These are phyloP conservation scores for Amphiprion clarkii DNA, from an alignment of 2,797 vertebrate genomes.

Conservation along the genomic window DNA sequence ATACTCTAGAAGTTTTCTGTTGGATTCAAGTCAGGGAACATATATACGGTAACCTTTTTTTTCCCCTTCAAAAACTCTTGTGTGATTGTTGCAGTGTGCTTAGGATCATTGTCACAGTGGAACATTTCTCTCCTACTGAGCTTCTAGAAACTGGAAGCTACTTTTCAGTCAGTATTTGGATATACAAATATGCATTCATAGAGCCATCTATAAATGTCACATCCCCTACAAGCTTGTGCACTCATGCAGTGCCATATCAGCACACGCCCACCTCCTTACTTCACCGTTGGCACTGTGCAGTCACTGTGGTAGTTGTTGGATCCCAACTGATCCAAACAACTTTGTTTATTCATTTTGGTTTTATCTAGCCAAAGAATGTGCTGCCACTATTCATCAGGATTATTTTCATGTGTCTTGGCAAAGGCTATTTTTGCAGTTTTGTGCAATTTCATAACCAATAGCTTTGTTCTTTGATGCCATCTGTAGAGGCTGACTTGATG, in stretches of 20 bases:
- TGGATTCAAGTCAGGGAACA: neutral
- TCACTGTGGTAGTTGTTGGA: conserved; percentile 7
- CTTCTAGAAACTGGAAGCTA: neutral
- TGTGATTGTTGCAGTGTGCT: neutral
- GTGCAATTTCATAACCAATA: neutral
- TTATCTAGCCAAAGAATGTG: conserved; percentile 6
- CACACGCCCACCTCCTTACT: conserved; percentile 20
- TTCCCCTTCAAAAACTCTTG: neutral
- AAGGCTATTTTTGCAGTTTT: neutral
- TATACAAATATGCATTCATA: conserved; percentile 13
- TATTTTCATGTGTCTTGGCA: conserved; percentile 3
- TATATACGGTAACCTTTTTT: neutral
- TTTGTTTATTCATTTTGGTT: conserved; percentile 26
- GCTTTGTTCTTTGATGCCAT: neutral
- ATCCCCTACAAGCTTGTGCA: conserved; percentile 20
- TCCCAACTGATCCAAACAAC: conserved; percentile 10
- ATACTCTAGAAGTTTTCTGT: conserved; percentile 1
- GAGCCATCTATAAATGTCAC: conserved; percentile 37
- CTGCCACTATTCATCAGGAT: neutral
- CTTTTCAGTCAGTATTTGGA: conserved; percentile 3
- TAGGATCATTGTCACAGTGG: neutral
- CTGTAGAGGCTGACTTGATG: too few relatives aligned
- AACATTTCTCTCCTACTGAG: neutral
- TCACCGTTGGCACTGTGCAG: conserved; percentile 23
- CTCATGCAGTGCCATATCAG: conserved; percentile 12